These are phyloP conservation scores for Acleris cristana DNA, from an alignment of 2,888 invertebrate species.

Conservation along the genomic window DNA sequence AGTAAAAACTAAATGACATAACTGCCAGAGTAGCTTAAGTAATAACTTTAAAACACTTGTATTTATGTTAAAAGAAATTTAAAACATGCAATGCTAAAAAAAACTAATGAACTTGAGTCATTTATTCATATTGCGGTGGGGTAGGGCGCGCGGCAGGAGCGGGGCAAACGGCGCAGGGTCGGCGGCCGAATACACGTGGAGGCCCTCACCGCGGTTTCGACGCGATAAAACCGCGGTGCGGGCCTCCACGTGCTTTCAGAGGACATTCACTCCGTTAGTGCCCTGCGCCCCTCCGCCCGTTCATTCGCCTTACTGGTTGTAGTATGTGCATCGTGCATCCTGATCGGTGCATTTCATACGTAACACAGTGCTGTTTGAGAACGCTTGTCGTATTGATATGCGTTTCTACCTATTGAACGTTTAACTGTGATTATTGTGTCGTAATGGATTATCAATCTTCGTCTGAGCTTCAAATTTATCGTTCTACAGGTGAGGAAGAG, in stretches of 20 bases:
- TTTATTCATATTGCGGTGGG: conserved; percentile 42
- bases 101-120: conserved; percentile 36
- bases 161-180: conserved; percentile 66
- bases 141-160: conserved; percentile 56
- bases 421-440: conserved; percentile 33
- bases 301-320: conserved; percentile 54
- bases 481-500: conserved; percentile 80
- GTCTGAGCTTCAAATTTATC: conserved; percentile 60
- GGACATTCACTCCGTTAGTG: conserved; percentile 65
- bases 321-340: conserved; percentile 79
- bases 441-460: conserved; percentile 55
- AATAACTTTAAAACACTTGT: neutral
- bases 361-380: conserved; percentile 74
- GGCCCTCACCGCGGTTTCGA: conserved; percentile 75
- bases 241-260: conserved; percentile 77
- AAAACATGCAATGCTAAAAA: conserved; percentile 7
- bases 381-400: conserved; percentile 62
- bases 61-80: neutral
- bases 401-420: conserved; percentile 43
- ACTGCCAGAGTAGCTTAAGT: too few species aligned
- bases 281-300: conserved; percentile 56
- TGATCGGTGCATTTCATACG: conserved; percentile 75
- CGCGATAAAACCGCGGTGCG: conserved; percentile 72
- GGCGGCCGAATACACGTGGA: conserved; percentile 78
- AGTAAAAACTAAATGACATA: neutral